Base-by-base conservation (phyloP, 2,888 invertebrate genomes). In the Polymixis flavicincta region DNA sequence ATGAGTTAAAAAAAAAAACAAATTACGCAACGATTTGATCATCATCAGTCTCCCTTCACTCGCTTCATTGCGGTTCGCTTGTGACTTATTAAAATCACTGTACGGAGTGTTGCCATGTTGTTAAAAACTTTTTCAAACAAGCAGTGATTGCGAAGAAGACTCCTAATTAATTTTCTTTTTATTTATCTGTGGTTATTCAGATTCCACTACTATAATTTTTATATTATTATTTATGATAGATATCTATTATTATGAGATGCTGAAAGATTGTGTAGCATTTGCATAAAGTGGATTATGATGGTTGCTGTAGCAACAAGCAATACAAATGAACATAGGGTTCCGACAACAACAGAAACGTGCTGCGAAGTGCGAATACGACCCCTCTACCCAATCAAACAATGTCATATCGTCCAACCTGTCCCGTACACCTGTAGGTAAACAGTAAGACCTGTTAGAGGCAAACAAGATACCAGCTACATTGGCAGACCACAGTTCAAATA, bases 11-110 rank as follows among this genome's bases (percentile, higher is more conserved):
- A 77, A 67, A 78, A 77, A 71, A 76, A 74, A 63, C 73, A 55
- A 66, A 79, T 80, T 80, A 76, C 74, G 70, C 74, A 84, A 85
- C 63, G 42, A 68, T 76, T 76, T 72, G 45, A 66, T 81, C 78
- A 85, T 76, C 69, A 77, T 74, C 54, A 65, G 71, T 80, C 70
- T 64, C 74, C 67, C 69, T 75, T 82, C 71, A 42, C 52, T 71
- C 28, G 37, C 28, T 76, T 54, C 42, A 68, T 60, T 80, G 76
- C 69, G n/a, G 19, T 80, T 52, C 57, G 68, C 64, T 68, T 68
- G 52, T 72, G 71, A 63, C 37, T 59, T 54, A 37, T 52, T 37
- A 69, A 65, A 32, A 14, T 7, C 4, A 60, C 76, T 42, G 42
- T 13, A 32, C 9, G 19, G 28, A 50, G 32, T 69, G 25, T 50